Evolutionary conservation across 1,140 invertebrate species (phyloP).

Genomic region (Aricia agestis): DNA sequence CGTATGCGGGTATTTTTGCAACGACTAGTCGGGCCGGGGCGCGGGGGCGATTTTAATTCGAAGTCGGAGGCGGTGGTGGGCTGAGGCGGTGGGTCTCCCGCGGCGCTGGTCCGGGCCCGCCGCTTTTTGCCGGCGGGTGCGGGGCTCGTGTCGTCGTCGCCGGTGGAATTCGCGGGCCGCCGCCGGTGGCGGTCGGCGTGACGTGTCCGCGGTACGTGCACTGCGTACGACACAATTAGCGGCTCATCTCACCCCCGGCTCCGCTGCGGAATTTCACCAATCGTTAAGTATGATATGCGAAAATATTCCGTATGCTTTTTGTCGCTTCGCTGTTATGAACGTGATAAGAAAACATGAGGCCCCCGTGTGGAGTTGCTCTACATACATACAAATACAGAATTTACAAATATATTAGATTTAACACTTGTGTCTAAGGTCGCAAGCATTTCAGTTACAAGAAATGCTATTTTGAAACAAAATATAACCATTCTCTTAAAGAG

Average conservation of each 20-base stretch:
- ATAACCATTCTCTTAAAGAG: background rate
- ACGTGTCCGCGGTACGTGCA: conserved; percentile 67
- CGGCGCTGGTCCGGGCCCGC: conserved; percentile 48
- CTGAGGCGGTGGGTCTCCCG: conserved; percentile 48
- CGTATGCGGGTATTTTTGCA: conserved; percentile 18
- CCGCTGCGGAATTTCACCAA: background rate
- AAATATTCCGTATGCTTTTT: background rate
- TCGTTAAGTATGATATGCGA: background rate
- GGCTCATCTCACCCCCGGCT: conserved; percentile 47
- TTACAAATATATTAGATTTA: no score
- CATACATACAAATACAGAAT: background rate
- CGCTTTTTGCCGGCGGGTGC: conserved; percentile 65
- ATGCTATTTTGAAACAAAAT: no score
- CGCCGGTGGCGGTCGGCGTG: conserved; percentile 71
- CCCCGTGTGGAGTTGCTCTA: background rate
- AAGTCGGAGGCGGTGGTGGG: conserved; percentile 25
- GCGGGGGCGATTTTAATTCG: conserved; percentile 16
- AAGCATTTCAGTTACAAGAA: no score
- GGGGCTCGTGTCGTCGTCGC: conserved; percentile 73
- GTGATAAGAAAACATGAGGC: background rate
- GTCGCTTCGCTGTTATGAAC: background rate
- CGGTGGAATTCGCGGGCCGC: conserved; percentile 72
- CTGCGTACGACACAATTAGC: conserved; percentile 67
- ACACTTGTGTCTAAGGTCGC: no score
- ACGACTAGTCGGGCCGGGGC: conserved; percentile 8